Base-by-base conservation (phyloP, 2,888 invertebrate species). In the Lasioglossum oenotherae region DNA sequence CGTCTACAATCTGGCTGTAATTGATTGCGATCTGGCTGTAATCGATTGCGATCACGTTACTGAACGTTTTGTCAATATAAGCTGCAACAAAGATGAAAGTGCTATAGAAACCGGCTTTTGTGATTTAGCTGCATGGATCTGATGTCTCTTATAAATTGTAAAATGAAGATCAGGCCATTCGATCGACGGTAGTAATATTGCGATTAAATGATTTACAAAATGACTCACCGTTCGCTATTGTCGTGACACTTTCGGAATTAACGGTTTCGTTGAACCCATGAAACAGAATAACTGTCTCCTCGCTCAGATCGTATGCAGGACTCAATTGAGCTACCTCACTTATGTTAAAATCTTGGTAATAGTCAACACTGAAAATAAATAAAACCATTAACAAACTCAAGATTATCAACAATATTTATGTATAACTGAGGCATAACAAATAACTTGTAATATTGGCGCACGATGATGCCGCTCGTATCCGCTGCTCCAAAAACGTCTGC, bases 11-110 rank as follows among this genome's bases (percentile, higher is more conserved):
- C 86, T 95, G 94, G 19, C 95, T 91, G 31, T 31, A 31, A 31
- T 31, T 31, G 31, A 31, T 31, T 31, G 31, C 31, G 31, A 31
- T 31, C 31, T 31, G 31, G 31, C 31, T 31, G 95, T 96, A 96
- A 90, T 96, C 96, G 81, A 95, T 87, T 2, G 94, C 91, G 27
- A 96, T 88, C 0, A 95, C 86, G 87, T 96, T 96, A 92, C 95
- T 2, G 2, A 0, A 0, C 0, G 46, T 46, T 4, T 16, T 0
- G 2, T n/a, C 0, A 6, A 95, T 74, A 88, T 96, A 96, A 0
- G 95, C 96, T 76, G 87, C 27, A 76, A 84, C 35, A 27, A 38
- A 77, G n/a, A 27, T 14, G 35, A 4, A 8, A 23, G 10, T 19
- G 10, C 1, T 16, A 23, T 69, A 38, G 23, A 38, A 38, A 23